A percentile compares a stretch with the other conserved stretches of the same genome.
Conservation (phyloP, 2,797 vertebrate species). For the Enteromius afrohamiltoni region DNA sequence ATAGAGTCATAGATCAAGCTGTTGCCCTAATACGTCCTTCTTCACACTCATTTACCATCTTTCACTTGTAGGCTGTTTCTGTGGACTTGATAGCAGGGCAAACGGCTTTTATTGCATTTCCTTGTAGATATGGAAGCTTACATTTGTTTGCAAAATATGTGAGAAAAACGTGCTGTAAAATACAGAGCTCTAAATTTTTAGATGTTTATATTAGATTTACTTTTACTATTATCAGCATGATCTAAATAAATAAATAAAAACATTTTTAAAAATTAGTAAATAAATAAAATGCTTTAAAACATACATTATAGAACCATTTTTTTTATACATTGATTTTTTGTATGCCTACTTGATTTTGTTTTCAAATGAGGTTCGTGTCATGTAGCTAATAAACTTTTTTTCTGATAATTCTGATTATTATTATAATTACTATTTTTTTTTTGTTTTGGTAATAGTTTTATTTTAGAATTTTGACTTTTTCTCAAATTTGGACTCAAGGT, state of each 20-base stretch:
- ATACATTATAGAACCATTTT: background rate
- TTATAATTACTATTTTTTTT: too few relatives aligned
- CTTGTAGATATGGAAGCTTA: slow-evolving; percentile 15
- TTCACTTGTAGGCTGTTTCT: slow-evolving; percentile 27
- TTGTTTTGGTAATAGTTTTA: too few relatives aligned
- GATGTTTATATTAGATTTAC: background rate
- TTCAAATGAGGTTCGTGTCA: background rate
- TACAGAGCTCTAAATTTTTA: background rate
- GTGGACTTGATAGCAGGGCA: slow-evolving; percentile 23
- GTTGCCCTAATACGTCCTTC: slow-evolving; percentile 27
- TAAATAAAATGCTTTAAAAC: background rate
- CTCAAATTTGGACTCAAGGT: background rate
- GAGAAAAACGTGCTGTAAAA: background rate
- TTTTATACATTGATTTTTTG: background rate
- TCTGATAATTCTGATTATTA: too few relatives aligned
- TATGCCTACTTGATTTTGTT: background rate
- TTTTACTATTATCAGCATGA: background rate
- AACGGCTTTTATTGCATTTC: slow-evolving; percentile 1
- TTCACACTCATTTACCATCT: slow-evolving; percentile 17
- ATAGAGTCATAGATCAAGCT: slow-evolving; percentile 47
- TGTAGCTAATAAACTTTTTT: too few relatives aligned
- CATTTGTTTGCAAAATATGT: background rate
- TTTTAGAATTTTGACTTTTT: background rate
- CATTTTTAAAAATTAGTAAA: background rate
- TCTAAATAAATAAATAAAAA: background rate